Base-by-base conservation (phyloP, 2,113 vertebrate species). In the Etia nguti region DNA sequence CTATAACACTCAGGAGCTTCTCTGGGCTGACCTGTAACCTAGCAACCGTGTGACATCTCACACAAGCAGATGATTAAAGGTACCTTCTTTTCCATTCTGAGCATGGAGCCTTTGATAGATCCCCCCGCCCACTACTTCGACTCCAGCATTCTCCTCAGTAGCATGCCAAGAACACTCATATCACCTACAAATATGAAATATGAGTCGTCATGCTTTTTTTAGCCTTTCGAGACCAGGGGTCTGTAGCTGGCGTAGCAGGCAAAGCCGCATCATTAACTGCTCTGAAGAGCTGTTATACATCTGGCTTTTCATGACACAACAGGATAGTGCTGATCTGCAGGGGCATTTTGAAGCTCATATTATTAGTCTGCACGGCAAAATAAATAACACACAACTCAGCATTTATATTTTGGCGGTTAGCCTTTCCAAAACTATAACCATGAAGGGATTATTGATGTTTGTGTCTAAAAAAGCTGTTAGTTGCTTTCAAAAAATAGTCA, bases 21-120 rank as follows among this genome's bases (percentile, higher is more conserved):
- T 92, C 88, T 79, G 65, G 86, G 91, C 92, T 94, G 94, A 96
- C 94, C 95, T 94, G 96, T 96, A 96, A 95, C 96, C 95, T 96
- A 96, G 96, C 96, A 96, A 97, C 96, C 86, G 79, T 10, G 79
- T 88, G 79, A 91, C 84, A 82, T 94, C 90, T 92, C 87, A 85
- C 91, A 68, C 89, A 88, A 88, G 92, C 79, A 89, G 91, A 95
- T 93, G 87, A 95, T 95, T 93, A 95, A 94, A 95, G 90, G 82
- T 65, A 55, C 20, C 92, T 92, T 88, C 90, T 94, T 94, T 91
- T 46, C 84, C 84, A 95, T 95, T 95, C 94, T 18, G 50, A 94
- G 92, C 94, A 94, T 92, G 92, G 92, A 91, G 80, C 52, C 80
- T 91, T 88, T 91, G 87, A 93, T 85, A 90, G 85, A 93, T 13